phyloP scores from a whole-genome alignment of 2,797 vertebrate species.

The Manis crassicaudata region DNA sequence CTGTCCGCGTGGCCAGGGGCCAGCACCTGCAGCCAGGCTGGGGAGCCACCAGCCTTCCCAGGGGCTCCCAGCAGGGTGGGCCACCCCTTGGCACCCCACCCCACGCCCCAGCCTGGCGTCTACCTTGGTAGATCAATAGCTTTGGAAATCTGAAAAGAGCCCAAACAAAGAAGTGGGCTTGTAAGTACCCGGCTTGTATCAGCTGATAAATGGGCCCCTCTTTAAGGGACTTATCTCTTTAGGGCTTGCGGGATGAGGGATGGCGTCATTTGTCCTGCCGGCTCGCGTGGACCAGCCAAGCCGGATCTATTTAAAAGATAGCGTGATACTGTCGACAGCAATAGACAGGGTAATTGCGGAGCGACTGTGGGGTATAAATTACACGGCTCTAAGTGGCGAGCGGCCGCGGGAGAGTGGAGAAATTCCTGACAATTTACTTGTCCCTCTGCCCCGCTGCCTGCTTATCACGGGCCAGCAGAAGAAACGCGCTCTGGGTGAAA shows the following conservation, averaged over 20 bases:
- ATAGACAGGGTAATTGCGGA: conserved; percentile 98
- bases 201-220: conserved; percentile 99
- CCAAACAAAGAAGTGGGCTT: conserved; percentile 95
- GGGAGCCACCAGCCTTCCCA: rapidly evolving
- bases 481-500: conserved; percentile 93
- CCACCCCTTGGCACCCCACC: conserved; percentile 42
- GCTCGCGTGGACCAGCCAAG: conserved; percentile 98
- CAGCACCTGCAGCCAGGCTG: background rate
- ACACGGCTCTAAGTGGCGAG: conserved; percentile 96
- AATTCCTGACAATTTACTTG: conserved; percentile 93
- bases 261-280: conserved; percentile 99
- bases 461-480: conserved; percentile 98
- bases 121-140: conserved; percentile 87
- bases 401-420: conserved; percentile 90
- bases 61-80: rapidly evolving
- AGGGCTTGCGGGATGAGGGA: conserved; percentile 98
- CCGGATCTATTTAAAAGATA: conserved; percentile 99
- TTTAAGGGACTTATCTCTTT: conserved; percentile 99
- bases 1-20: rapidly evolving
- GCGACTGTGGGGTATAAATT: conserved; percentile 98
- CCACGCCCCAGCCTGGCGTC: conserved; percentile 76
- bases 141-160: conserved; percentile 90
- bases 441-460: conserved; percentile 89
- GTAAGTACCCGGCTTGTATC: conserved; percentile 95
- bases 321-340: conserved; percentile 98